A percentile compares a stretch with the other conserved stretches of the same genome.
These are phyloP conservation scores for Fregetta grallaria DNA, from an alignment of 2,113 vertebrate genomes.

Conservation along the genomic window DNA sequence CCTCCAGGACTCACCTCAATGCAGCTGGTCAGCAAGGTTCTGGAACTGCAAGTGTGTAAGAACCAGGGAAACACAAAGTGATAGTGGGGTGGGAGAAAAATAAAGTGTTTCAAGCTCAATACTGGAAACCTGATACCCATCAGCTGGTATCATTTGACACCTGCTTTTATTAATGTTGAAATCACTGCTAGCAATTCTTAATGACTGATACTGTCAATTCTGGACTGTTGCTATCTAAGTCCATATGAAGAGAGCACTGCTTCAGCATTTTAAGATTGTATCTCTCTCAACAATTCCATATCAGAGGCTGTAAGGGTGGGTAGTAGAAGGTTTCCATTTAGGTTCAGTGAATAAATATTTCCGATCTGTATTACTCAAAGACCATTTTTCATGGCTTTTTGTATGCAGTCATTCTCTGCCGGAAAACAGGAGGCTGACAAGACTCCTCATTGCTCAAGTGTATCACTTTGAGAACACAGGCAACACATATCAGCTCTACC, in stretches of 20 bases:
- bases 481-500: neutral
- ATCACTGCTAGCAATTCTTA: neutral
- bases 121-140: neutral
- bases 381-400: neutral
- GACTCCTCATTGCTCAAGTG: neutral
- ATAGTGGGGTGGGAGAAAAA: neutral
- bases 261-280: neutral
- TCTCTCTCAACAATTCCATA: neutral
- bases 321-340: neutral
- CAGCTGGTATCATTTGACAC: neutral
- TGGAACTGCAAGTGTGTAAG: neutral
- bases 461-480: neutral
- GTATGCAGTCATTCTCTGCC: neutral
- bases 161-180: neutral
- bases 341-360: neutral
- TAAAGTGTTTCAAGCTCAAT: neutral
- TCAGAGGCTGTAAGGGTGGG: neutral
- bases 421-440: neutral
- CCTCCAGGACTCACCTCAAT: neutral
- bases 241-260: neutral
- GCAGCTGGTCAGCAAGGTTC: neutral
- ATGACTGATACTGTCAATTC: neutral
- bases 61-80: neutral
- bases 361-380: neutral
- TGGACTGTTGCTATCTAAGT: neutral